Conservation (phyloP, 2,797 vertebrate genomes). For the Clarias platycephalus region DNA sequence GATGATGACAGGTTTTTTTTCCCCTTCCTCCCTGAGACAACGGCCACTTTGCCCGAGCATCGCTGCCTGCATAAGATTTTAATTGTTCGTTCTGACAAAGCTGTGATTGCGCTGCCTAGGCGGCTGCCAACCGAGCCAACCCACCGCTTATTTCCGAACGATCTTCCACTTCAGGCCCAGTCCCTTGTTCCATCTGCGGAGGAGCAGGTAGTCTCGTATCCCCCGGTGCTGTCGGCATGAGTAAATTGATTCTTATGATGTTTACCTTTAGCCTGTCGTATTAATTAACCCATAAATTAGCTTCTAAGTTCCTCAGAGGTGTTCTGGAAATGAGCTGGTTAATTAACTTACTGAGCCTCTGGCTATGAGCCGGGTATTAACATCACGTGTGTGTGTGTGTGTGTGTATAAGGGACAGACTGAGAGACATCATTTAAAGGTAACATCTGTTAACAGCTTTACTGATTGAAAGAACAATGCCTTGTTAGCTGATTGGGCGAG, state of each 20-base stretch:
- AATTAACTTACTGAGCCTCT: slow-evolving; percentile 81
- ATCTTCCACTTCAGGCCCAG: slow-evolving; percentile 35
- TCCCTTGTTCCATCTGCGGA: slow-evolving; percentile 66
- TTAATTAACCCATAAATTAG: slow-evolving; percentile 82
- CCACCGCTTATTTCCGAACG: slow-evolving; percentile 42
- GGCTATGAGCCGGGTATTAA: slow-evolving; percentile 70
- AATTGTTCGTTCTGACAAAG: slow-evolving; percentile 46
- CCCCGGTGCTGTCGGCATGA: slow-evolving; percentile 53
- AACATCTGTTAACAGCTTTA: slow-evolving; percentile 32
- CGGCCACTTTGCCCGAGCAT: slow-evolving; percentile 57
- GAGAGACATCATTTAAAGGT: slow-evolving; percentile 27
- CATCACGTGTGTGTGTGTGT: background rate
- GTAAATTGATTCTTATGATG: slow-evolving; percentile 75
- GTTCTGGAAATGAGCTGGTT: slow-evolving; percentile 78
- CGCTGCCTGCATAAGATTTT: slow-evolving; percentile 64
- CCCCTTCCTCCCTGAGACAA: slow-evolving; percentile 1
- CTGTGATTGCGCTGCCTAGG: slow-evolving; percentile 41
- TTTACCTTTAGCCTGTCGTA: slow-evolving; percentile 75
- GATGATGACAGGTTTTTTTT: slow-evolving; percentile 27
- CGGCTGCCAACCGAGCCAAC: slow-evolving; percentile 35
- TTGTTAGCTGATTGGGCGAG: slow-evolving; percentile 5
- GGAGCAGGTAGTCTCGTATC: slow-evolving; percentile 46
- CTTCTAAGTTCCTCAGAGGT: slow-evolving; percentile 75
- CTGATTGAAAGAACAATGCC: slow-evolving; percentile 28
- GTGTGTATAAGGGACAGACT: background rate